Percentiles rank a stretch among this genome's conserved stretches.
Evolutionary conservation across 2,888 invertebrate genomes (phyloP).

Genomic region (Heterodera filipjevi): DNA sequence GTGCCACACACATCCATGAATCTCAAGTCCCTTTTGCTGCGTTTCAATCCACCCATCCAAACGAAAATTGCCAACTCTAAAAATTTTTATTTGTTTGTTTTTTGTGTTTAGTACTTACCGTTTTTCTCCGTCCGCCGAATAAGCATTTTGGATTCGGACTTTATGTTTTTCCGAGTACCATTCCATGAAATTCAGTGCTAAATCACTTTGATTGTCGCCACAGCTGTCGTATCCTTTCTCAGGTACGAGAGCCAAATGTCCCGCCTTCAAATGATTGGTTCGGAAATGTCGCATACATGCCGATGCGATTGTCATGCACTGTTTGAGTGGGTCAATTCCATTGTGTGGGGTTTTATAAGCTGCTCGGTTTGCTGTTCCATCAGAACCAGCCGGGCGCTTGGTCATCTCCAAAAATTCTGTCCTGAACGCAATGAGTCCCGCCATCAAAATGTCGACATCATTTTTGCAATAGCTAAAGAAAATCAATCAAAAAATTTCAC

Average conservation of each 20-base stretch:
- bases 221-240: neutral
- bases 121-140: neutral
- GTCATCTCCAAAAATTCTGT: neutral
- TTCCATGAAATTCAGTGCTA: neutral
- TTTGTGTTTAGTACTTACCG: neutral
- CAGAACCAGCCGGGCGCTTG: neutral
- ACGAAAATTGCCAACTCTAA: neutral
- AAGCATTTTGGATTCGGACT: neutral
- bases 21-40: neutral
- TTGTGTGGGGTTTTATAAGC: neutral
- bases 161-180: neutral
- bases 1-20: neutral
- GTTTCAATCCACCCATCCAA: neutral
- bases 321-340: neutral
- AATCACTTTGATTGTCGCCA: neutral
- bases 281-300: neutral
- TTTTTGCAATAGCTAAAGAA: neutral
- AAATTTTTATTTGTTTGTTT: neutral
- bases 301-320: neutral
- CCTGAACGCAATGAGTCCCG: neutral
- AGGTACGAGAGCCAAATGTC: neutral
- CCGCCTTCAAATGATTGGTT: neutral
- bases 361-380: neutral
- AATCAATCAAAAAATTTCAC: no score
- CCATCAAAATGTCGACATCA: neutral